Evolutionary conservation across 2,888 invertebrate genomes (phyloP).

Genomic region (Vesta saturnalis): DNA sequence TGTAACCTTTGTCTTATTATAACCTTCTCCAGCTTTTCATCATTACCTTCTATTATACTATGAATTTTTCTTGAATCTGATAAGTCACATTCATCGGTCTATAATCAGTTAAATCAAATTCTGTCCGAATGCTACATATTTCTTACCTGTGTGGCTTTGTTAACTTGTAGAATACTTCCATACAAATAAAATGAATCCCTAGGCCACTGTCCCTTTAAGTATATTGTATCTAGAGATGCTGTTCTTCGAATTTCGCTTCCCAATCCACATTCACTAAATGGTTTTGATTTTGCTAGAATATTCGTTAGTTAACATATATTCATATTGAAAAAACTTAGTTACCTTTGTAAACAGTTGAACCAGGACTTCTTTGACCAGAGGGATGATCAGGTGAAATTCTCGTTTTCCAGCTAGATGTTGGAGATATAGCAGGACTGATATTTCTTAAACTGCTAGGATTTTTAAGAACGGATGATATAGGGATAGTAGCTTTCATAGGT

Average conservation of each 20-base stretch:
- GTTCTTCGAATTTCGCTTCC: conserved; percentile 76
- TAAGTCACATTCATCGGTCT: conserved; percentile 76
- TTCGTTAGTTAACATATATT: conserved; percentile 16
- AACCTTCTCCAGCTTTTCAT: conserved; percentile 70
- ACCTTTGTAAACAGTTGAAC: conserved; percentile 79
- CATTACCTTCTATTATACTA: conserved; percentile 63
- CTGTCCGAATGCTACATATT: conserved; percentile 32
- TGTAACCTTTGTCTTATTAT: conserved; percentile 67
- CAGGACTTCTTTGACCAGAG: conserved; percentile 78
- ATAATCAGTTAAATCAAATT: neutral
- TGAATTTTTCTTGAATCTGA: conserved; percentile 64
- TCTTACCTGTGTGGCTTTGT: conserved; percentile 82
- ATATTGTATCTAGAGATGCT: conserved; percentile 81
- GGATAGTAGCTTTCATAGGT: conserved; percentile 80
- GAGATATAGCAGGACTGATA: conserved; percentile 74
- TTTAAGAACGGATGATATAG: conserved; percentile 77
- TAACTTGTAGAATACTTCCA: conserved; percentile 74
- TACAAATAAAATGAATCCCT: conserved; percentile 75
- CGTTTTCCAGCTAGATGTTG: conserved; percentile 71
- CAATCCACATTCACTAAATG: conserved; percentile 60
- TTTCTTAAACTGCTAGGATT: conserved; percentile 67
- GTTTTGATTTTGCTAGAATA: conserved; percentile 66
- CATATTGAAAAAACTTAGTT: conserved; percentile 30
- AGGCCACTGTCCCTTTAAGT: conserved; percentile 82
- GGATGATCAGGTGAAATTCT: conserved; percentile 76